Evolutionary conservation across 2,113 vertebrate species (phyloP), one percentile per base, ranked within the genome.

Genomic region (Cranoglanis bouderius): DNA sequence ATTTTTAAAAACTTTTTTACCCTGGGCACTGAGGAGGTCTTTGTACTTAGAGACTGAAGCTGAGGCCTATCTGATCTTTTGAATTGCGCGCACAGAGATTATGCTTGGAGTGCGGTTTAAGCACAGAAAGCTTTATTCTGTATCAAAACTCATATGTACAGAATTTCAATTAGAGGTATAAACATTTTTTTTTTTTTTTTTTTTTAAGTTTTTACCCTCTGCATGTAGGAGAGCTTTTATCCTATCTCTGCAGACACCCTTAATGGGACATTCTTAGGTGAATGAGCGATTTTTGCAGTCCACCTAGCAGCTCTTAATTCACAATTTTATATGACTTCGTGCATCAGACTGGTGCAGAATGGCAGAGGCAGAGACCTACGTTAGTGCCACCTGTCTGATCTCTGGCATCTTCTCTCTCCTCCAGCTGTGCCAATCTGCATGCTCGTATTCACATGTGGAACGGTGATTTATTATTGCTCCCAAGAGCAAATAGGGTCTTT

Each of bases 1-100:
- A 85, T 88, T 90, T 88, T 92, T 89, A 88, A 85, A 8, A 65
- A 3, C 59, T 77, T 88, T 63, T 77, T 88, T 88, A 16, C 24
- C 43, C 21, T 59, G 49, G 26, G 19, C 75, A 82, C 51, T 35
- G 38, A 83, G 61, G 46, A 77, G 38, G 38, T 55, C 16, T 86
- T 74, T 65, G 43, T 65, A 77, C 40, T 65, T 57, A 51, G 13
- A 85, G 46, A 67, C 38, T 87, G 82, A 74, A 82, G 59, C 86
- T 32, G 67, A n/a, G 86, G 24, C 65, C 57, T 80, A 86, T 89
- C 88, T 85, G 83, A 88, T 88, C 67, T 13, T 84, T 74, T 72
- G 21, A 85, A 82, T 55, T 35, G 85, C 38, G 57, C 67, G 51
- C 90, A 74, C 40, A 87, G 70, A 65, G 46, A 70, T 63, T 74